These are phyloP conservation scores for Colius striatus DNA, from an alignment of 2,113 vertebrate genomes.

Conservation along the genomic window DNA sequence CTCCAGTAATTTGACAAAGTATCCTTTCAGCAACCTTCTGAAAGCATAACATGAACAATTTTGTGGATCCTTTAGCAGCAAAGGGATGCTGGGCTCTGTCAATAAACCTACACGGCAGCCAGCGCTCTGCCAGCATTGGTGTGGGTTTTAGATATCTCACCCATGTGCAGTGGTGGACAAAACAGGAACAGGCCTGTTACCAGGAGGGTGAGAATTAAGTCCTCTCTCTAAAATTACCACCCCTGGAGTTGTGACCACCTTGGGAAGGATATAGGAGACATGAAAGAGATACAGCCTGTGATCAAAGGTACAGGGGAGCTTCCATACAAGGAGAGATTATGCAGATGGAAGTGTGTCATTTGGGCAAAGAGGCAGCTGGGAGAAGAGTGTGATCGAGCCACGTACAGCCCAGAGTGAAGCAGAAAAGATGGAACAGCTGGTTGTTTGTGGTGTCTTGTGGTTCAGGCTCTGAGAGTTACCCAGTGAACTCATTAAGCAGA, in stretches of 20 bases:
- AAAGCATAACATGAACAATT: background rate
- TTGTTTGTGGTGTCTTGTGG: background rate
- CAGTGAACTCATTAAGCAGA: background rate
- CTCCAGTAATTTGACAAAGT: constrained; percentile 28
- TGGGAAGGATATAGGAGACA: background rate
- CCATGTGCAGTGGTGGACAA: background rate
- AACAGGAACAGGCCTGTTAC: background rate
- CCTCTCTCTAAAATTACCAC: background rate
- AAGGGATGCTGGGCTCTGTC: background rate
- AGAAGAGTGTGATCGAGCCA: background rate
- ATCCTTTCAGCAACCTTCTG: constrained; percentile 9
- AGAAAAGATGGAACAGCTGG: background rate
- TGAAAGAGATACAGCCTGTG: background rate
- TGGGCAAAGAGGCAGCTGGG: background rate
- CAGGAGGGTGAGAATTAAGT: background rate
- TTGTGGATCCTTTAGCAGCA: background rate
- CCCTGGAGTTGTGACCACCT: background rate
- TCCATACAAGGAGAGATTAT: background rate
- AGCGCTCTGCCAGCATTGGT: rapidly evolving
- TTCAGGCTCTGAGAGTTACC: background rate
- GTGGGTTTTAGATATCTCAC: background rate
- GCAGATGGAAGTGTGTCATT: background rate
- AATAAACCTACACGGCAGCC: background rate
- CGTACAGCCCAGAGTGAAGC: background rate
- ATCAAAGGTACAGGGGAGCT: background rate